Conservation (phyloP, 2,797 vertebrate species). For the Holocentrus rufus region DNA sequence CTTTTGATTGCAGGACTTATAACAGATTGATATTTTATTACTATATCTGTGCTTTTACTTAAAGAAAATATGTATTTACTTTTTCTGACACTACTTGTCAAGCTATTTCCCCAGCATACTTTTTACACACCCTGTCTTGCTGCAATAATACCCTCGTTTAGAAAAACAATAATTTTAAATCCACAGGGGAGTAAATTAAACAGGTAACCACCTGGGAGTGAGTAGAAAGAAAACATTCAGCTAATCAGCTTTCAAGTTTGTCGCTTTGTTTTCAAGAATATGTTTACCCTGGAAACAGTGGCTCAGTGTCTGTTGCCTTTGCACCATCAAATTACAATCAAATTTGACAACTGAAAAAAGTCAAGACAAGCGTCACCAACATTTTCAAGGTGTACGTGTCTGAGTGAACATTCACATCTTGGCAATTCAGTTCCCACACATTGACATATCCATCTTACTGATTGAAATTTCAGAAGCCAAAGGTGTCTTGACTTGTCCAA, state of each 20-base stretch:
- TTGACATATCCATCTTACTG: slow-evolving; percentile 61
- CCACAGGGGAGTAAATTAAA: slow-evolving; percentile 50
- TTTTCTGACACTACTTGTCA: neutral
- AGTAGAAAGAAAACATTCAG: slow-evolving; percentile 54
- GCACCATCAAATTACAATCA: neutral
- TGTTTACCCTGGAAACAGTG: slow-evolving; percentile 71
- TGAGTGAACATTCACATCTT: slow-evolving; percentile 27
- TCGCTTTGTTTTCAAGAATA: slow-evolving; percentile 58
- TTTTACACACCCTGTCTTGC: neutral
- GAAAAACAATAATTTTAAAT: slow-evolving; percentile 21
- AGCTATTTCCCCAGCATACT: neutral
- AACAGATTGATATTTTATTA: neutral
- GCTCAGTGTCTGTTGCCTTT: slow-evolving; percentile 57
- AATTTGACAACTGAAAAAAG: slow-evolving; percentile 31
- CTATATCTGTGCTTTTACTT: slow-evolving; percentile 1
- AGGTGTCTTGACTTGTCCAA: slow-evolving; percentile 76
- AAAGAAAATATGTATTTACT: slow-evolving; percentile 16
- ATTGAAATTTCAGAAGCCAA: slow-evolving; percentile 61
- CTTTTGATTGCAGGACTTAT: neutral
- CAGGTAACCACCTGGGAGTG: slow-evolving; percentile 30
- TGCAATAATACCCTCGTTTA: neutral
- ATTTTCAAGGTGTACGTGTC: slow-evolving; percentile 26
- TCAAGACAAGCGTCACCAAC: slow-evolving; percentile 25
- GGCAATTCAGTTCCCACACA: slow-evolving; percentile 22
- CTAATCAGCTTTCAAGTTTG: slow-evolving; percentile 60